A percentile compares a stretch with the other conserved stretches of the same genome.
Evolutionary conservation across 2,113 vertebrate genomes (phyloP).

Genomic region (Oreochromis aureus): DNA sequence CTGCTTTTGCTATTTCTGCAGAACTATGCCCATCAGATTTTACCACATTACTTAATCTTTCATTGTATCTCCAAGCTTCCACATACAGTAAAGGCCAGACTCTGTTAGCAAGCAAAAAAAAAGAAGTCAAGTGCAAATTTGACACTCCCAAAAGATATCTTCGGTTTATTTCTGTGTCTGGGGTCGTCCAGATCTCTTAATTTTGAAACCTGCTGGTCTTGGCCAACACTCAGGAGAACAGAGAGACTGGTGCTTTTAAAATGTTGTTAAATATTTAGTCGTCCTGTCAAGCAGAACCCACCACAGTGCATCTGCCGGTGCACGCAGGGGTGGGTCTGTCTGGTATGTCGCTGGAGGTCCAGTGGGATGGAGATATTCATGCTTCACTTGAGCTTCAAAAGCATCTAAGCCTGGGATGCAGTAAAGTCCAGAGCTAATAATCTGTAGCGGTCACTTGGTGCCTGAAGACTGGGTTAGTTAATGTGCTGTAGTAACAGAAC

Average conservation of each 20-base stretch:
- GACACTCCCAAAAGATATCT: background rate
- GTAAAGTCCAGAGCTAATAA: conserved; percentile 1
- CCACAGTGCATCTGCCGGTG: conserved; percentile 14
- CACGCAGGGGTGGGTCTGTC: conserved; percentile 22
- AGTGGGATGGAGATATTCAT: conserved; percentile 27
- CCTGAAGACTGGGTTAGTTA: background rate
- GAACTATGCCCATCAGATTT: background rate
- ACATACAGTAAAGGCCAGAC: background rate
- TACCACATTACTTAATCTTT: background rate
- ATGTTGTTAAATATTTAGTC: conserved; percentile 64
- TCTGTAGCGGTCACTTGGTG: background rate
- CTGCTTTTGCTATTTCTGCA: background rate
- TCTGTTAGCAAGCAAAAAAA: background rate
- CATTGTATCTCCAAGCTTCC: background rate
- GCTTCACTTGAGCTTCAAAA: conserved; percentile 46
- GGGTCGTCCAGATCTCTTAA: background rate
- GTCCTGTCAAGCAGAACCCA: conserved; percentile 16
- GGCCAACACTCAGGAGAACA: background rate
- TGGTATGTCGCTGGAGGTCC: conserved; percentile 18
- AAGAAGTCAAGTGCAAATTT: background rate
- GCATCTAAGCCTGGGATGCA: conserved; percentile 9
- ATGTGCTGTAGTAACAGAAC: background rate
- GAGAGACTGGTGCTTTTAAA: conserved; percentile 34
- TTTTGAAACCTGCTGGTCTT: conserved; percentile 15
- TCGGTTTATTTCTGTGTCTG: background rate